Percentiles rank a stretch among this genome's conserved stretches.
Evolutionary conservation across 2,797 vertebrate species (phyloP).

Genomic region (Pseudomugil gertrudae): DNA sequence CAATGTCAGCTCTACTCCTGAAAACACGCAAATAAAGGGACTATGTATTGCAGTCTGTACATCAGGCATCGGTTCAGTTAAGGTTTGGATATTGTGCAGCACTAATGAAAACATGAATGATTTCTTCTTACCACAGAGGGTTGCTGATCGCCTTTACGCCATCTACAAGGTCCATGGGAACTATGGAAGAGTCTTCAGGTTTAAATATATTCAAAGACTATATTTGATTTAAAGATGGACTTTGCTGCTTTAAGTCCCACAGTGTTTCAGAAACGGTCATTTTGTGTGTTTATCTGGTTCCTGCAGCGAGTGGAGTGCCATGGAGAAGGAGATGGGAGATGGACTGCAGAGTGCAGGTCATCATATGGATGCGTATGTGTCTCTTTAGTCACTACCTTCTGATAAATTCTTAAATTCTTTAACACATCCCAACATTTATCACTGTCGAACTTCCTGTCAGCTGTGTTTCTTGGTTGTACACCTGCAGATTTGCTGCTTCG

Average conservation of each 20-base stretch:
- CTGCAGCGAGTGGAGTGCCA: conserved; percentile 94
- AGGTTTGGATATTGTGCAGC: no score
- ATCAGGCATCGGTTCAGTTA: no score
- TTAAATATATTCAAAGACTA: background rate
- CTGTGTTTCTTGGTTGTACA: background rate
- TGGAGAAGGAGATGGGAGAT: conserved; percentile 97
- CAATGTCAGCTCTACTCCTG: no score
- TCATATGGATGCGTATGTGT: conserved; percentile 96
- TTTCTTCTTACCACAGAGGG: conserved; percentile 74
- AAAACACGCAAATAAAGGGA: no score
- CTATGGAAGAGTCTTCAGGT: conserved; percentile 98
- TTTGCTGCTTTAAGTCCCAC: no score
- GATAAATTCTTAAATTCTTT: no score
- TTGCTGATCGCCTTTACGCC: conserved; percentile 94
- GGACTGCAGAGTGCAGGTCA: conserved; percentile 97
- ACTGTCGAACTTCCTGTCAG: no score
- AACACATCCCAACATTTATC: no score
- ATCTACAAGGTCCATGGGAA: conserved; percentile 98
- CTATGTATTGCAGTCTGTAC: no score
- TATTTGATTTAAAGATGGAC: no score
- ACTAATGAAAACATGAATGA: no score
- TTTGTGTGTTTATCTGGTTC: background rate
- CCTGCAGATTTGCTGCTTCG: conserved; percentile 89
- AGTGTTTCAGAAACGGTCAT: background rate
- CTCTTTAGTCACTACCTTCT: no score